These are phyloP conservation scores for Cryptophagus acutangulus DNA, from an alignment of 2,888 invertebrate species.

Conservation along the genomic window DNA sequence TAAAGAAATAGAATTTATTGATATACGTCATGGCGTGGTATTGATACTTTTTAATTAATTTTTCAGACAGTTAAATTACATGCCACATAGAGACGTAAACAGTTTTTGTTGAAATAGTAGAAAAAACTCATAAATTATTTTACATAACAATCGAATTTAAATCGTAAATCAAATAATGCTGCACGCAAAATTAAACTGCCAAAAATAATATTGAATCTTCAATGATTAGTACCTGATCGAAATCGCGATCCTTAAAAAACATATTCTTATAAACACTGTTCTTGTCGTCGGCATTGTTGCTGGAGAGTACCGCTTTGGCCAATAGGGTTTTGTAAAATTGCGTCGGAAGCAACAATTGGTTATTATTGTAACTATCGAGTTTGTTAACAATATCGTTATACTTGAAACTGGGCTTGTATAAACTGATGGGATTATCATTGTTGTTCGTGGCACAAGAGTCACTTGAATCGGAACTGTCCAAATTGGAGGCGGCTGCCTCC, in stretches of 20 bases:
- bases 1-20: too few species aligned
- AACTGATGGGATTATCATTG: constrained; percentile 33
- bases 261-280: constrained; percentile 47
- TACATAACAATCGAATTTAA: too few species aligned
- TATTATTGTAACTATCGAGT: constrained; percentile 47
- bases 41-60: too few species aligned
- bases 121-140: too few species aligned
- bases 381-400: constrained; percentile 47
- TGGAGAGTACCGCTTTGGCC: constrained; percentile 64
- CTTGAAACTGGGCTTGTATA: constrained; percentile 41
- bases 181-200: too few species aligned
- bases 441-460: constrained; percentile 40
- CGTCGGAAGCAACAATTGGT: constrained; percentile 59
- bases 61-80: too few species aligned
- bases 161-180: too few species aligned
- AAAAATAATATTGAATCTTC: background rate
- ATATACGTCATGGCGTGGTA: too few species aligned
- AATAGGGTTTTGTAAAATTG: constrained; percentile 75
- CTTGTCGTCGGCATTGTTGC: constrained; percentile 47
- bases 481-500: constrained; percentile 41
- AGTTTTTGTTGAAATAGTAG: too few species aligned
- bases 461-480: constrained; percentile 46
- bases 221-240: constrained; percentile 42
- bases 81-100: too few species aligned
- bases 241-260: constrained; percentile 47